Percentiles rank a stretch among this genome's conserved stretches.
Evolutionary conservation across 2,888 invertebrate genomes (phyloP).

Genomic region (Andrena trimmerana): DNA sequence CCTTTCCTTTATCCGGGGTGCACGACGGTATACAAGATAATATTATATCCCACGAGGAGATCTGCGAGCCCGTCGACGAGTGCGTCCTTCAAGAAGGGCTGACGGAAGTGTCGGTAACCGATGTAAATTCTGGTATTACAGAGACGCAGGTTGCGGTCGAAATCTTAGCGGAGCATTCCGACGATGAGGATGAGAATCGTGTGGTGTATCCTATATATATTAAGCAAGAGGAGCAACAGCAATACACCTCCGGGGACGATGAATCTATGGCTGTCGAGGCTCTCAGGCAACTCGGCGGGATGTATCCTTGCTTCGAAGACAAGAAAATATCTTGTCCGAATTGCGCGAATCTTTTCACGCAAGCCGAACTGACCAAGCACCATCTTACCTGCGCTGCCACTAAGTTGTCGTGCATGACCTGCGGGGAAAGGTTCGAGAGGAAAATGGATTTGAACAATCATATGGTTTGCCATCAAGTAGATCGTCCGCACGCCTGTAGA

Average conservation of each 20-base stretch:
- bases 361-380: conserved; percentile 79
- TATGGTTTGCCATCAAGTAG: conserved; percentile 85
- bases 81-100: conserved; percentile 74
- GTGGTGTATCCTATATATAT: conserved; percentile 78
- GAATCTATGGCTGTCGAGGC: conserved; percentile 86
- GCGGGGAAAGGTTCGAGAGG: conserved; percentile 84
- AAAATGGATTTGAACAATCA: conserved; percentile 85
- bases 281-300: conserved; percentile 84
- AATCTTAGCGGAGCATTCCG: conserved; percentile 76
- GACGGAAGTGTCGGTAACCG: conserved; percentile 67
- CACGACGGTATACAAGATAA: conserved; percentile 77
- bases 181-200: conserved; percentile 76
- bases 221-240: conserved; percentile 80
- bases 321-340: conserved; percentile 78
- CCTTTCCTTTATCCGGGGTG: conserved; percentile 77
- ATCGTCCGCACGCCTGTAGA: conserved; percentile 84
- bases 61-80: conserved; percentile 79
- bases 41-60: conserved; percentile 80
- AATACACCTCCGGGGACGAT: conserved; percentile 82
- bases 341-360: conserved; percentile 75
- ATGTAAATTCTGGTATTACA: conserved; percentile 65
- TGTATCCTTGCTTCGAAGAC: conserved; percentile 81
- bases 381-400: conserved; percentile 69
- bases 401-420: conserved; percentile 81
- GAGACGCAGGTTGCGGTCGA: conserved; percentile 75